Evolutionary conservation across 2,113 vertebrate species (phyloP).

Genomic region (Amazona guildingii): DNA sequence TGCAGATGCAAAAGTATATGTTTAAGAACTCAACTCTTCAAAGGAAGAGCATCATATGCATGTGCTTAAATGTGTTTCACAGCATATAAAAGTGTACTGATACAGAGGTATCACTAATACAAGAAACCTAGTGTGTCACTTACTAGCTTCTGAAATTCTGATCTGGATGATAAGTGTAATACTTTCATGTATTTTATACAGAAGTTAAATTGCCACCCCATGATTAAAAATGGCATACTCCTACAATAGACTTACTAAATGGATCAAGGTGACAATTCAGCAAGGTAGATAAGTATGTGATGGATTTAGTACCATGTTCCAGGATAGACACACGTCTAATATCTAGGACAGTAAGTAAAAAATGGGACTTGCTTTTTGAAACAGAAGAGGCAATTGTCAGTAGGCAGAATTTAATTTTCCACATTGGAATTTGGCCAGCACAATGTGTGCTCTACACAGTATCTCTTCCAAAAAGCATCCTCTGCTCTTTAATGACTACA

Average conservation of each 20-base stretch:
- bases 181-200: background rate
- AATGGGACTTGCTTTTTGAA: background rate
- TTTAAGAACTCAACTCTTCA: background rate
- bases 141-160: background rate
- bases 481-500: background rate
- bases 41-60: background rate
- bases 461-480: background rate
- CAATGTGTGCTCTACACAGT: background rate
- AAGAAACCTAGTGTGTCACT: background rate
- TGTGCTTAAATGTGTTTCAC: background rate
- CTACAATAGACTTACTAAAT: background rate
- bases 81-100: background rate
- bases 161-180: background rate
- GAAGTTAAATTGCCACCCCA: background rate
- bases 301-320: background rate
- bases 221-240: background rate
- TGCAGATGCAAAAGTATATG: background rate
- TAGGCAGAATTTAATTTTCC: constrained; percentile 6
- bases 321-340: background rate
- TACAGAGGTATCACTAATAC: background rate
- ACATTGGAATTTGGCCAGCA: background rate
- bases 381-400: background rate
- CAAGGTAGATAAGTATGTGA: constrained; percentile 24
- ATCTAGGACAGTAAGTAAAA: background rate
- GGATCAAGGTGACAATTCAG: background rate